These are phyloP conservation scores for Micrastur ruficollis DNA, from an alignment of 2,797 vertebrate genomes.

Conservation along the genomic window DNA sequence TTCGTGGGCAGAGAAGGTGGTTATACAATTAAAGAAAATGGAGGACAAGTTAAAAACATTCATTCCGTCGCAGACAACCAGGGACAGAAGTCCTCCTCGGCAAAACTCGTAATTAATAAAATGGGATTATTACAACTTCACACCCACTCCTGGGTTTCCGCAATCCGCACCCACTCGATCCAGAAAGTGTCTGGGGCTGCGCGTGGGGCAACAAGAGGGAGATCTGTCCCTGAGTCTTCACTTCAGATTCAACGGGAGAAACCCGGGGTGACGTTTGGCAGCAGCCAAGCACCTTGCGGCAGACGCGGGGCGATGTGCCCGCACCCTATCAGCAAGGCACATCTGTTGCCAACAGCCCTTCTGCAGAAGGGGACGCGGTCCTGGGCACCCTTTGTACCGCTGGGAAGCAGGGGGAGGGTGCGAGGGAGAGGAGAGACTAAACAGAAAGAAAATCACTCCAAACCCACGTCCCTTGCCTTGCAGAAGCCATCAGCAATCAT, in stretches of 20 bases:
- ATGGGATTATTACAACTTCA: constrained; percentile 52
- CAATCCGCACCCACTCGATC: constrained; percentile 21
- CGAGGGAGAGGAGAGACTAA: constrained; percentile 22
- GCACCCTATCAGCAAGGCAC: constrained; percentile 45
- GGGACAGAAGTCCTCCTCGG: not conserved
- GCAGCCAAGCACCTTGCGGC: not conserved
- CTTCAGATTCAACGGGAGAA: not conserved
- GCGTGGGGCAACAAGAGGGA: not conserved
- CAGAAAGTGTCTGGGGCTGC: not conserved
- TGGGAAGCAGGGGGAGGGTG: constrained; percentile 39
- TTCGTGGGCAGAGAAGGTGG: not conserved
- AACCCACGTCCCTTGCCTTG: constrained; percentile 35
- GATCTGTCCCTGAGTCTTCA: not conserved
- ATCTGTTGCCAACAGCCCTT: constrained; percentile 39
- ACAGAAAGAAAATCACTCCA: constrained; percentile 58
- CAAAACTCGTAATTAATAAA: constrained; percentile 41
- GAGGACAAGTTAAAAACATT: constrained; percentile 4
- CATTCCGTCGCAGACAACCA: not conserved
- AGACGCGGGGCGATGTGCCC: not conserved
- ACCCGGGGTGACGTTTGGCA: not conserved
- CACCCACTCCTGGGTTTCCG: not conserved
- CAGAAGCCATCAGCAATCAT: constrained; percentile 65
- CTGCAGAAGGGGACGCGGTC: not conserved
- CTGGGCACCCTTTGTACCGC: constrained; percentile 22
- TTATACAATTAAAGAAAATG: not conserved